Base-by-base conservation (phyloP, 2,113 vertebrate genomes). In the Mormyrus lacerda region DNA sequence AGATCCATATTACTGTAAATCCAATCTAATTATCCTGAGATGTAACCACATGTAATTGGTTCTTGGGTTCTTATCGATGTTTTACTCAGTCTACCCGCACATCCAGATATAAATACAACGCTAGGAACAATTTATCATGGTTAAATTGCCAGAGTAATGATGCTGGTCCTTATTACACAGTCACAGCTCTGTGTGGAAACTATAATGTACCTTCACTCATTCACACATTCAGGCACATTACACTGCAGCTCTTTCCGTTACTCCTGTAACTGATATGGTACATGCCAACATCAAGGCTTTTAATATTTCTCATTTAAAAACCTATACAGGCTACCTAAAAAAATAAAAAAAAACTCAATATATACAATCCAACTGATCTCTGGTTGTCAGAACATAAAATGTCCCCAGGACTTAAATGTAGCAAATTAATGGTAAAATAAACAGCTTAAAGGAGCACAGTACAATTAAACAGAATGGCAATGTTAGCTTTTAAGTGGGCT, bases 71-170 rank as follows among this genome's bases (percentile, higher is more conserved):
- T 89, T 89, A 82, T 89, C 35, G 69, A 89, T 83, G 73, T 89
- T 82, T 39, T 48, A 82, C 73, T 84, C 88, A n/a, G 50, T 45
- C 88, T 58, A 31, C 51, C 50, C 48, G 17, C 50, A 89, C 44
- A 45, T 89, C 10, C 79, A 44, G 48, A 55, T 61, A 86, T 65
- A 65, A 83, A 85, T 69, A 73, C 61, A 48, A 85, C n/a, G 27
- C 44, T 31, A 73, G n/a, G 39, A 89, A 86, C 55, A 19, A 89
- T 86, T 89, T 31, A 89, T 89, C 89, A 86, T 89, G 84, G 89
- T 69, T 89, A 61, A 85, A 69, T 19, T 50, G 42, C 11, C 55
- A 65, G 50, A 39, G 31, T 83, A 89, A 89, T 58, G 88, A 89
- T 82, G 31, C 5, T 3, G 6, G 21, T 5, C 51, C 82, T 61